Evolutionary conservation across 2,113 vertebrate species (phyloP), one percentile per base, ranked within the genome.

Genomic region (Pimephales promelas): DNA sequence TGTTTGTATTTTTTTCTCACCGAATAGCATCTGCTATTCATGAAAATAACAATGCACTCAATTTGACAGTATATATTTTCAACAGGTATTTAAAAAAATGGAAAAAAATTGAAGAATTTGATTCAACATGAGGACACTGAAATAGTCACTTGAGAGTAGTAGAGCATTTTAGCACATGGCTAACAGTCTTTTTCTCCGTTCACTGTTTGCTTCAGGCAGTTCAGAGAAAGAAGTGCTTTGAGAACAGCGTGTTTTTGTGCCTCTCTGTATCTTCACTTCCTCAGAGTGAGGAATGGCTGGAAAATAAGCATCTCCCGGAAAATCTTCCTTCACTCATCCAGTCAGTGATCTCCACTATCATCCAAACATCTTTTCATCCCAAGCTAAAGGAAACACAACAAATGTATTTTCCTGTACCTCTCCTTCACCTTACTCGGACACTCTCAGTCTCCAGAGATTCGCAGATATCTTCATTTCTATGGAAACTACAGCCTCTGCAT

Each of bases 401-500:
- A 62, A 68, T 57, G 73, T 75, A n/a, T 61, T 10, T 26, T 72
- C 26, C 77, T 28, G 34, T 61, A 18, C 56, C 28, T 77, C 31
- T 20, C 49, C 56, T 68, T 70, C 20, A 31, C 73, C 75, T 34
- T 24, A 10, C 13, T 80, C 59, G 20, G 13, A 68, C 61, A 22
- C 64, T 6, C 45, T 52, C 11, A 56, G 43, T 82, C 36, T 86
- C 87, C 70, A 28, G 59, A 20, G 43, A 81, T 81, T 91, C 81
- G 62, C 88, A 83, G 80, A 85, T 91, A 88, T 84, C 82, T 71
- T 31, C 43, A 88, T 89, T 91, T 84, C 87, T 86, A 86, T 81
- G 83, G 83, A 90, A 88, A 88, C 85, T 85, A 75, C 20, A 34
- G 87, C 54, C 74, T 71, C 85, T 89, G 81, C 84, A 89, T 90